phyloP scores from a whole-genome alignment of 1,140 invertebrate genomes.

The Neodiprion fabricii region DNA sequence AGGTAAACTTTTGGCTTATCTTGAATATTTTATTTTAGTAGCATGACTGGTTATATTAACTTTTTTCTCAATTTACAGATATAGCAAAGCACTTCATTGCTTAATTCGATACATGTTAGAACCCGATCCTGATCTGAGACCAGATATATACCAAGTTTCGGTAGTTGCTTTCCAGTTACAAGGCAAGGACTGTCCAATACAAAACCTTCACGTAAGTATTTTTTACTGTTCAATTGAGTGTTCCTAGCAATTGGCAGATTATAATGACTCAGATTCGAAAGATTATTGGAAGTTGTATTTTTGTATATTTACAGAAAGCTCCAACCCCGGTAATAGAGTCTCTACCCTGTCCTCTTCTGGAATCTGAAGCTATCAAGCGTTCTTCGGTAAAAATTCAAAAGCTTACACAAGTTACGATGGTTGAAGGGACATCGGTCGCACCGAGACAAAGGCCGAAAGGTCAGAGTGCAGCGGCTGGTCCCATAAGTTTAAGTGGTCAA shows the following conservation, averaged over 20 bases:
- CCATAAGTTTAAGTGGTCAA: constrained; percentile 55
- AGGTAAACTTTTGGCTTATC: constrained; percentile 67
- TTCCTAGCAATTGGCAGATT: not conserved
- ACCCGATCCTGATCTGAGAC: constrained; percentile 80
- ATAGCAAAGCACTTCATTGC: constrained; percentile 55
- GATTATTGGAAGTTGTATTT: not conserved
- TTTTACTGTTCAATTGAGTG: not conserved
- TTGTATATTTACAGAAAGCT: constrained; percentile 65
- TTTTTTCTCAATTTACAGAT: constrained; percentile 43
- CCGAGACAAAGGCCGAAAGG: constrained; percentile 86
- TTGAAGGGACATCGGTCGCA: constrained; percentile 83
- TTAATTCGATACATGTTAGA: constrained; percentile 84
- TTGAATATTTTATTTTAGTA: constrained; percentile 13
- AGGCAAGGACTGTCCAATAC: constrained; percentile 79
- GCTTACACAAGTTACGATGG: constrained; percentile 58
- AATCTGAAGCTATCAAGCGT: constrained; percentile 68
- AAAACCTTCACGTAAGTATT: constrained; percentile 80
- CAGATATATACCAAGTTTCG: constrained; percentile 91
- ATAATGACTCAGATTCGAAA: too few relatives aligned
- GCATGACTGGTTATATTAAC: constrained; percentile 5
- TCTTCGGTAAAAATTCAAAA: constrained; percentile 63
- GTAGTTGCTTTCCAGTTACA: constrained; percentile 77
- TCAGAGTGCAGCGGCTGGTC: constrained; percentile 56
- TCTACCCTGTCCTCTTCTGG: constrained; percentile 70
- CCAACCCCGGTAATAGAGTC: constrained; percentile 69